Evolutionary conservation across 92 coral and sea anemone genomes (phyloP).

Genomic region (Actinostola sp.): DNA sequence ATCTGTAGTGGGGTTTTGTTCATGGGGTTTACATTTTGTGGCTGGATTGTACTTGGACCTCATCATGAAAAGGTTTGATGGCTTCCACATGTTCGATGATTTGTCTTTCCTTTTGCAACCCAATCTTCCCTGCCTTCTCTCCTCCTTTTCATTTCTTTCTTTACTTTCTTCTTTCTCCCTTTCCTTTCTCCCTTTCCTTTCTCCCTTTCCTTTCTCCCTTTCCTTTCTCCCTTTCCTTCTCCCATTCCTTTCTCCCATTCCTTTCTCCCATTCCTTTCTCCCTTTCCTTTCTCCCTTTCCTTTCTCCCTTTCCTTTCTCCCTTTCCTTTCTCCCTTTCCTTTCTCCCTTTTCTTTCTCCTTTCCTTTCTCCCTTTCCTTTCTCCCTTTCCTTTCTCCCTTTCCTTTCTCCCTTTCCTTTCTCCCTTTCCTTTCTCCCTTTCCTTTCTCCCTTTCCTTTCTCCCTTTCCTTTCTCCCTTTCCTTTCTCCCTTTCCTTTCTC

Average conservation of each 20-base stretch:
- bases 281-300: not conserved
- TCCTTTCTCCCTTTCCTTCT: not conserved
- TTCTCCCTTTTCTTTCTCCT: no score
- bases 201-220: not conserved
- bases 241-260: not conserved
- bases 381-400: not conserved
- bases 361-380: not conserved
- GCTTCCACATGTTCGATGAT: not conserved
- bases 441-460: not conserved
- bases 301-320: not conserved
- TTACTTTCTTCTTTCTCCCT: not conserved
- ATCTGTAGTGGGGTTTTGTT: conserved; percentile 75
- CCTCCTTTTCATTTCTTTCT: not conserved
- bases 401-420: not conserved
- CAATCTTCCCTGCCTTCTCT: not conserved
- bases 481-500: not conserved
- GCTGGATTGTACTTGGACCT: conserved; percentile 95
- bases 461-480: not conserved
- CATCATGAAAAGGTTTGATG: conserved; percentile 74
- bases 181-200: not conserved
- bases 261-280: not conserved
- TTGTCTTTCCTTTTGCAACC: not conserved
- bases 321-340: no score
- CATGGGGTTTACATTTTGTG: conserved; percentile 89
- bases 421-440: not conserved